A percentile compares a stretch with the other conserved stretches of the same genome.
Evolutionary conservation across 37 sponge, comb jelly and placozoan species (phyloP).

Genomic region (Lycopodina hypogea): DNA sequence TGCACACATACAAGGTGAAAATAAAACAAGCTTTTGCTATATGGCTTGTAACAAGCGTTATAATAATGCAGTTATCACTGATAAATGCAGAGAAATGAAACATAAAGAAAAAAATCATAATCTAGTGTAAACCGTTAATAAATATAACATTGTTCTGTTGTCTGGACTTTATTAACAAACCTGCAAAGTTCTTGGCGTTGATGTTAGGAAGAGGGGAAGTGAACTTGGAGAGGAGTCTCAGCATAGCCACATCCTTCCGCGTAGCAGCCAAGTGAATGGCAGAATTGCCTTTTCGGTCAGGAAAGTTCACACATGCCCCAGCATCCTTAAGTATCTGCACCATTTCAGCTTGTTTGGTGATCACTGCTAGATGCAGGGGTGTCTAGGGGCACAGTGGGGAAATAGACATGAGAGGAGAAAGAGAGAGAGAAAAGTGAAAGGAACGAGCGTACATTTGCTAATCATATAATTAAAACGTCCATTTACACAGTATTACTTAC

Average conservation of each 20-base stretch:
- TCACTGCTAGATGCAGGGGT: constrained; percentile 84
- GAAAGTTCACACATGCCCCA: constrained; percentile 77
- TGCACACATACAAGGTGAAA: too few relatives aligned
- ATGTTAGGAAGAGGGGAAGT: constrained; percentile 68
- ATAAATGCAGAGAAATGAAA: background rate
- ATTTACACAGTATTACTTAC: too few relatives aligned
- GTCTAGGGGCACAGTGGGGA: constrained; percentile 56
- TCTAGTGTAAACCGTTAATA: too few relatives aligned
- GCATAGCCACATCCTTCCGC: constrained; percentile 52
- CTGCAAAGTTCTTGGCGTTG: constrained; percentile 72
- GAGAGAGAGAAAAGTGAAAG: too few relatives aligned
- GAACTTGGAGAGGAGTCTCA: constrained; percentile 55
- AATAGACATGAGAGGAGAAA: too few relatives aligned
- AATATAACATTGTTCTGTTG: too few relatives aligned
- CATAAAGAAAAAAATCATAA: background rate
- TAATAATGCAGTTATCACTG: background rate
- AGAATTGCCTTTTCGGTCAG: constrained; percentile 78
- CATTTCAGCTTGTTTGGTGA: constrained; percentile 73
- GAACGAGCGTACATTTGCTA: too few relatives aligned
- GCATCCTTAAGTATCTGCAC: constrained; percentile 57
- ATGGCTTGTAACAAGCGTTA: too few relatives aligned
- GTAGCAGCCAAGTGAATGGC: constrained; percentile 67
- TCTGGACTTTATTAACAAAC: constrained; percentile 31
- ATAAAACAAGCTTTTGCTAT: too few relatives aligned
- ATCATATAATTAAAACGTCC: background rate